Base-by-base conservation (phyloP, 2,888 invertebrate species). In the Tanytarsus gracilentus region DNA sequence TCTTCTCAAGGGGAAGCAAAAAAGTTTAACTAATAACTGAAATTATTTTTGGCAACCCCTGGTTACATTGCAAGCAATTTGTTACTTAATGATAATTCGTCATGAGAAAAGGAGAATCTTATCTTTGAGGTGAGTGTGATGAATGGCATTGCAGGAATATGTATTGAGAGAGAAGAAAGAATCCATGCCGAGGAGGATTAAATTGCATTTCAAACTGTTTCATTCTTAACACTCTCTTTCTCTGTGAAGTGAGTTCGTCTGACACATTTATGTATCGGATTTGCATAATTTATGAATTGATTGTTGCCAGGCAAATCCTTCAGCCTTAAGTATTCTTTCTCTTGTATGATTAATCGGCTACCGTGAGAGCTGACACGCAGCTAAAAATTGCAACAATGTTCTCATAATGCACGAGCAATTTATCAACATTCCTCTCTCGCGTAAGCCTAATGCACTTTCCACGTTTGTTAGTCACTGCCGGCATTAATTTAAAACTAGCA, bases 241-340 rank as follows among this genome's bases (percentile, higher is more conserved):
- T 36, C 16, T 36, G 16, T 36, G 16, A n/a, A 3, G 16, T 16
- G 16, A 36, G 29, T 6, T n/a, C n/a, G 16, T 36, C 36, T 36
- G 36, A 36, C 36, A 44, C 44, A 44, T 44, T 44, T 44, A 44
- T 44, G 44, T 44, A 21, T 44, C 44, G 44, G 44, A 44, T 44
- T 44, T 44, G 44, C 44, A 44, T 44, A 44, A 44, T 44, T 44
- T 44, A 44, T 44, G 21, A 44, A 21, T 21, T 16, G 21, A 5
- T 36, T 16, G 36, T 16, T 36, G 36, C 36, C n/a, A 16, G 21
- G 21, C 16, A 44, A 44, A 44, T 44, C 44, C 44, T 18, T 44
- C 18, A 11, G 7, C 11, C 30, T n/a, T n/a, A n/a, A n/a, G n/a
- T n/a, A n/a, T n/a, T 11, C 30, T 30, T 11, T 30, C 30, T 30